A percentile compares a stretch with the other conserved stretches of the same genome.
Evolutionary conservation across 1,140 invertebrate species (phyloP).

Genomic region (Daktulosphaira vitifoliae): DNA sequence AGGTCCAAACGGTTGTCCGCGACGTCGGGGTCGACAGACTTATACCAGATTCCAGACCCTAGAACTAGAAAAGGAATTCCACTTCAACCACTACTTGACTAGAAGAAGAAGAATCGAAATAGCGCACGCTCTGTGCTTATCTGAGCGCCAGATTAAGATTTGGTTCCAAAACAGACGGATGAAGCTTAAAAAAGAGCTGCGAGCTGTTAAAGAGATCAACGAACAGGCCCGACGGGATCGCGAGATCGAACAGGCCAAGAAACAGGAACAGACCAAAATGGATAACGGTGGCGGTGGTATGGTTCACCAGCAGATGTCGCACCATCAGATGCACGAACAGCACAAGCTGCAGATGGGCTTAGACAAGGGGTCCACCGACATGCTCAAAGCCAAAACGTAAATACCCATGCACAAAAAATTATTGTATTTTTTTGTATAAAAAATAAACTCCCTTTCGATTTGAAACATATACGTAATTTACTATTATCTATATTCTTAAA

Average conservation of each 20-base stretch:
- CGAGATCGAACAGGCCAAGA: conserved; percentile 82
- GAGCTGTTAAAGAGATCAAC: conserved; percentile 89
- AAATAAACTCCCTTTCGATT: no score
- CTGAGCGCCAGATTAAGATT: conserved; percentile 94
- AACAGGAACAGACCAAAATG: conserved; percentile 72
- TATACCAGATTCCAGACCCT: conserved; percentile 92
- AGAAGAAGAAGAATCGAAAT: conserved; percentile 92
- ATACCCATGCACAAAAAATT: not conserved
- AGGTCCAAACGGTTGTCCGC: conserved; percentile 93
- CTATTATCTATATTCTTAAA: no score
- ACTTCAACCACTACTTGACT: conserved; percentile 96
- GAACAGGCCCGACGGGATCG: conserved; percentile 82
- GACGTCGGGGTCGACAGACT: conserved; percentile 86
- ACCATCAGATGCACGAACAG: conserved; percentile 44
- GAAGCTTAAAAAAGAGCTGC: conserved; percentile 93
- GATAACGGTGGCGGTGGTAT: conserved; percentile 49
- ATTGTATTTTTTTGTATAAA: no score
- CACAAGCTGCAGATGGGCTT: conserved; percentile 38
- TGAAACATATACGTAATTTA: no score
- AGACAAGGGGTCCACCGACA: conserved; percentile 37
- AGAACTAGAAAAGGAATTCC: conserved; percentile 96
- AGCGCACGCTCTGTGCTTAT: conserved; percentile 88
- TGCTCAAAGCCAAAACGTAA: conserved; percentile 38
- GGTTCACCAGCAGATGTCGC: conserved; percentile 50
- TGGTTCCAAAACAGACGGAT: conserved; percentile 96